These are phyloP conservation scores for Poecilia velifera DNA, from an alignment of 2,797 vertebrate species.

Conservation along the genomic window DNA sequence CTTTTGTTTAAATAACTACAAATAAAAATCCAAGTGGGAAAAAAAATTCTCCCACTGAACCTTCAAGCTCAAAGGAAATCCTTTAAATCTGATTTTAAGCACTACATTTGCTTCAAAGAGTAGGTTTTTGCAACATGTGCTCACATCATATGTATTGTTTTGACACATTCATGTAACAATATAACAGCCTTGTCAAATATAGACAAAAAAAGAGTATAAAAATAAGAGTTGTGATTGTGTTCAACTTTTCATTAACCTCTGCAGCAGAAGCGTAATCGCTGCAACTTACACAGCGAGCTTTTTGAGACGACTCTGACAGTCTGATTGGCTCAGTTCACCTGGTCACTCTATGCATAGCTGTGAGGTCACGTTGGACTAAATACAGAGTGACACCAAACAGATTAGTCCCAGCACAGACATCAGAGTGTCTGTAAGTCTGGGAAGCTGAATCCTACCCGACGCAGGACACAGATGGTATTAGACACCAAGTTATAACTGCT, in stretches of 20 bases:
- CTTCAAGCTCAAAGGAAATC: conserved; percentile 6
- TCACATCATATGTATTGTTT: neutral
- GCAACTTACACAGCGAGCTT: conserved; percentile 5
- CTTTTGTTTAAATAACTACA: conserved; percentile 8
- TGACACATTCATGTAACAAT: neutral
- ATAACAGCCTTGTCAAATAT: neutral
- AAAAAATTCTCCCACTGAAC: neutral
- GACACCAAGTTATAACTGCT: neutral
- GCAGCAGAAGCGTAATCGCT: conserved; percentile 1
- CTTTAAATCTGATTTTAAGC: neutral
- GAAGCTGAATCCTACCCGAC: neutral
- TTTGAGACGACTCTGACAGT: neutral
- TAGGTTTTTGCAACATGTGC: neutral
- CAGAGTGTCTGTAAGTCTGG: neutral
- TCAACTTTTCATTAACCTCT: conserved; percentile 22
- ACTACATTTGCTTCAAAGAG: neutral
- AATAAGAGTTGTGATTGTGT: neutral
- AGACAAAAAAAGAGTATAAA: neutral
- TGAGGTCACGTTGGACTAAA: conserved; percentile 2
- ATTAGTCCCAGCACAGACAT: neutral
- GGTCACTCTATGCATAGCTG: neutral
- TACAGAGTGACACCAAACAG: conserved; percentile 3
- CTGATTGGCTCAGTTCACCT: neutral
- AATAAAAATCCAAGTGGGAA: neutral
- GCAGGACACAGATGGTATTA: neutral